Percentiles rank a stretch among this genome's conserved stretches.
Conservation (phyloP, 2,888 invertebrate species). For the Pristionchus maxplancki region DNA sequence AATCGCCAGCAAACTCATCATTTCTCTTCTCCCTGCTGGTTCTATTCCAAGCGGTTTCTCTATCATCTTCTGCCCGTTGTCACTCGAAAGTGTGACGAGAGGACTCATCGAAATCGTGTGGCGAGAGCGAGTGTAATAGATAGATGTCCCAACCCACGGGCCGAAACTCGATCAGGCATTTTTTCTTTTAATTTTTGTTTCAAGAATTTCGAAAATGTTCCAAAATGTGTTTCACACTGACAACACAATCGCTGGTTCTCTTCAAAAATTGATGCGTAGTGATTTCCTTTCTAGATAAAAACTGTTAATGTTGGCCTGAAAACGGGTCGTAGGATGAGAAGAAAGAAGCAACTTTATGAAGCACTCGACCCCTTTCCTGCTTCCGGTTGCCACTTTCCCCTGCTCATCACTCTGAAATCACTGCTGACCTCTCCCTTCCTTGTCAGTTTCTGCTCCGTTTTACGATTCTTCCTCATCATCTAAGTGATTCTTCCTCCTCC, state of each 20-base stretch:
- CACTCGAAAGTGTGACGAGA: neutral
- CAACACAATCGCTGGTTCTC: too few species aligned
- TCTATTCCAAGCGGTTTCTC: neutral
- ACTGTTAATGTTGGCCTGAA: too few species aligned
- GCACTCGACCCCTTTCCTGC: too few species aligned
- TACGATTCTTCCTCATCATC: neutral
- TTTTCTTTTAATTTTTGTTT: neutral
- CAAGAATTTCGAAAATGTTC: neutral
- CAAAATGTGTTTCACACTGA: too few species aligned
- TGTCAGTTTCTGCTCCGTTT: neutral
- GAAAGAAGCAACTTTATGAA: too few species aligned
- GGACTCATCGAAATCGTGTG: neutral
- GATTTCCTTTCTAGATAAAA: too few species aligned
- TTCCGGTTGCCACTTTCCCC: neutral
- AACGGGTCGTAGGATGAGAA: too few species aligned
- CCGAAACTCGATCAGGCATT: constrained; percentile 14
- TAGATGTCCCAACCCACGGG: neutral
- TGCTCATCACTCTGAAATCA: neutral
- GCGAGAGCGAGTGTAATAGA: constrained; percentile 7
- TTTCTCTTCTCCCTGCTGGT: too few species aligned
- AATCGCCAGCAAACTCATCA: too few species aligned
- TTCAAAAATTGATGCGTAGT: too few species aligned
- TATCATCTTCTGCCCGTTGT: neutral
- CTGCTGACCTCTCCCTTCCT: neutral
- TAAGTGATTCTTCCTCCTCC: too few species aligned